These are phyloP conservation scores for Oncopodura yosiiana DNA, from an alignment of 1,140 invertebrate species.

Conservation along the genomic window DNA sequence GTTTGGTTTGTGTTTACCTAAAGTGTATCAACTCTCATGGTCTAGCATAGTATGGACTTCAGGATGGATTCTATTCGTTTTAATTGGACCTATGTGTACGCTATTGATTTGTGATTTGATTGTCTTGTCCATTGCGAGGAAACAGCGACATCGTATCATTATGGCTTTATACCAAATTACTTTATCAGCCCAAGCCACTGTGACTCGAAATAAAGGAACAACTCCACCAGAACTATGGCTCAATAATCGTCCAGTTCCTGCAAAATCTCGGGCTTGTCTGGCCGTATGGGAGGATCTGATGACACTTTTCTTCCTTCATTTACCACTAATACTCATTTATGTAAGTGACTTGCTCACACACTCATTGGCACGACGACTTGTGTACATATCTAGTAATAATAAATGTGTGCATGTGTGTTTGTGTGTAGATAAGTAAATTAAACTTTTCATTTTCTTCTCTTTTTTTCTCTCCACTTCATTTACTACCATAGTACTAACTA, in stretches of 20 bases:
- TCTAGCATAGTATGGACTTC: slow-evolving; percentile 24
- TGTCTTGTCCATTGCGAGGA: slow-evolving; percentile 64
- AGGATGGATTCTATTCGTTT: slow-evolving; percentile 24
- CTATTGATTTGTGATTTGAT: slow-evolving; percentile 33
- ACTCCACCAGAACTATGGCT: slow-evolving; percentile 32
- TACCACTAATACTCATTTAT: slow-evolving; percentile 33
- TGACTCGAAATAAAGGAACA: slow-evolving; percentile 32
- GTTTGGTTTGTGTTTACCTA: slow-evolving; percentile 31
- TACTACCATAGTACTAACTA: no score
- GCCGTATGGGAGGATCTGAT: slow-evolving; percentile 32
- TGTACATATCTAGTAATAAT: no score
- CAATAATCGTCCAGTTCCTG: slow-evolving; percentile 28
- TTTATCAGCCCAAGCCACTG: slow-evolving; percentile 57
- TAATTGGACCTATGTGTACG: slow-evolving; percentile 30
- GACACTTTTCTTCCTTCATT: slow-evolving; percentile 29
- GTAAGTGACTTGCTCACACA: slow-evolving; percentile 15
- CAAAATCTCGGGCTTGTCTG: slow-evolving; percentile 29
- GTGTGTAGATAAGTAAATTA: no score
- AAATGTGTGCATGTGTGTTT: no score
- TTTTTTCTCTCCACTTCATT: not conserved
- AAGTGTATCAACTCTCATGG: slow-evolving; percentile 17
- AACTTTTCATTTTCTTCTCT: not conserved
- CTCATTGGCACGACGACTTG: no score
- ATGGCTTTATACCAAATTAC: slow-evolving; percentile 75
- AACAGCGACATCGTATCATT: slow-evolving; percentile 70